These are phyloP conservation scores for Amphiura filiformis DNA, from an alignment of 35 echinoderm and acorn worm genomes.

Conservation along the genomic window DNA sequence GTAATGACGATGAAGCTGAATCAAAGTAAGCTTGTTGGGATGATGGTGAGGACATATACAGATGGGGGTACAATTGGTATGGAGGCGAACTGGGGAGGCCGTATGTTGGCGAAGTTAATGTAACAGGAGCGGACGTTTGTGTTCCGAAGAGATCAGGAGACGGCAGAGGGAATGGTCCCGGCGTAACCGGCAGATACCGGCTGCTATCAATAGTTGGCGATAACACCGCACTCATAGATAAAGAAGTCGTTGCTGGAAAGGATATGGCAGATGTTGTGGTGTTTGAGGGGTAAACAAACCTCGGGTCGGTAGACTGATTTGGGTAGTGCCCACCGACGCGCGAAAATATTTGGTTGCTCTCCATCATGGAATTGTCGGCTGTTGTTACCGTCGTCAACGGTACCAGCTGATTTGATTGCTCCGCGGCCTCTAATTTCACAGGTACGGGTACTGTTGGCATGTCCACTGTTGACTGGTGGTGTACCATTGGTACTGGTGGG, in stretches of 20 bases:
- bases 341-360: slow-evolving; percentile 21
- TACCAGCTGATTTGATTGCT: slow-evolving; percentile 33
- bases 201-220: slow-evolving; percentile 65
- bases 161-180: slow-evolving; percentile 72
- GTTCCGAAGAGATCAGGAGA: slow-evolving; percentile 75
- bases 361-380: slow-evolving; percentile 26
- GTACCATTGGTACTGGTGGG: slow-evolving; percentile 12
- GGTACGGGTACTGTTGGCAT: slow-evolving; percentile 9
- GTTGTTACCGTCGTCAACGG: slow-evolving; percentile 52
- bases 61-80: slow-evolving; percentile 89
- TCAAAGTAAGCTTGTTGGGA: slow-evolving; percentile 69
- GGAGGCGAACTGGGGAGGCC: slow-evolving; percentile 87
- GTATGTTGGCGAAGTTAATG: slow-evolving; percentile 88
- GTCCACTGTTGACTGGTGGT: slow-evolving; percentile 43
- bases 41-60: slow-evolving; percentile 86
- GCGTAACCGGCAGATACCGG: slow-evolving; percentile 64
- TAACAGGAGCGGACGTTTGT: slow-evolving; percentile 67
- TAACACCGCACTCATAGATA: slow-evolving; percentile 69
- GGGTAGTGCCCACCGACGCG: background rate
- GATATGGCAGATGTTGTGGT: slow-evolving; percentile 12
- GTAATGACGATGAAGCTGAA: slow-evolving; percentile 28
- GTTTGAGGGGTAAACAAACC: slow-evolving; percentile 73
- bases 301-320: slow-evolving; percentile 23
- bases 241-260: slow-evolving; percentile 61
- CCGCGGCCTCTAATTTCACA: slow-evolving; percentile 59